Evolutionary conservation across 2,113 vertebrate genomes (phyloP).

Genomic region (Pterocles orientalis): DNA sequence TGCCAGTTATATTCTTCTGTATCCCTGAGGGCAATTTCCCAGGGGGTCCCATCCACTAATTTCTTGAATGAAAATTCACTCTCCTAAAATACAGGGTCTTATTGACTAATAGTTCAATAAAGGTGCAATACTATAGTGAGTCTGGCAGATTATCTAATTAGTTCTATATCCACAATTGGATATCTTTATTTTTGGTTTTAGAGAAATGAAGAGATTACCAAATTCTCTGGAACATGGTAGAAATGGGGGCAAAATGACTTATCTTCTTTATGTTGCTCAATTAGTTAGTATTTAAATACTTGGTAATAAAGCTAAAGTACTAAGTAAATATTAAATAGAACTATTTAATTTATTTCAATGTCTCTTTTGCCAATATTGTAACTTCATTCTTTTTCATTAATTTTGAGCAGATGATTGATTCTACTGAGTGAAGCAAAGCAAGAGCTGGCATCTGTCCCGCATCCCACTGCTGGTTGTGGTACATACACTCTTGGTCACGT

Average conservation of each 20-base stretch:
- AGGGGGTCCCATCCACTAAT: background rate
- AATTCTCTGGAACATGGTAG: background rate
- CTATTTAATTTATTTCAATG: background rate
- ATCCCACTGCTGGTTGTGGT: background rate
- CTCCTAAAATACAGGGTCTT: background rate
- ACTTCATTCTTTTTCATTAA: background rate
- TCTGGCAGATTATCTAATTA: background rate
- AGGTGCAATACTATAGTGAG: background rate
- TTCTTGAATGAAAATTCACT: background rate
- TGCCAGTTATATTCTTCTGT: background rate
- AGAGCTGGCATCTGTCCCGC: background rate
- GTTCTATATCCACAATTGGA: background rate
- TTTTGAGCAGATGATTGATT: background rate
- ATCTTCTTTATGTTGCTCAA: background rate
- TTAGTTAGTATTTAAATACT: background rate
- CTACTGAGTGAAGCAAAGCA: background rate
- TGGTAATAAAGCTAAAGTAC: background rate
- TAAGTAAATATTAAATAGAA: background rate
- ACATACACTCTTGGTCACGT: rapidly evolving
- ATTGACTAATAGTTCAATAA: background rate
- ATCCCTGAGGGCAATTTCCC: background rate
- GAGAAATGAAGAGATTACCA: background rate
- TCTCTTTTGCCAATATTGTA: background rate
- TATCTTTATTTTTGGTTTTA: background rate
- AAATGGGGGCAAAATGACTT: background rate